Evolutionary conservation across 2,797 vertebrate species (phyloP).

Genomic region (Tapera naevia): DNA sequence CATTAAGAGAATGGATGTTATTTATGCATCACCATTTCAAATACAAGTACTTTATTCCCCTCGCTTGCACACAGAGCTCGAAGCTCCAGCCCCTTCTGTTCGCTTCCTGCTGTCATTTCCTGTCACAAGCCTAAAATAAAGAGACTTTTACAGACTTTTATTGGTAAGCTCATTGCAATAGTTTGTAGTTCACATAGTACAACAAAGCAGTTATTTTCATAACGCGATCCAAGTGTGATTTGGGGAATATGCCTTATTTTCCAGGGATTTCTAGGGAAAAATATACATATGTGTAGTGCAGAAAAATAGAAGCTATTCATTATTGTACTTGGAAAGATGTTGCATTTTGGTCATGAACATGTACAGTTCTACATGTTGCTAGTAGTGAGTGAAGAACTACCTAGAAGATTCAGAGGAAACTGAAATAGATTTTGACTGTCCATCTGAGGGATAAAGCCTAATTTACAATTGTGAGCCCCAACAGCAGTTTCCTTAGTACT

Average conservation of each 20-base stretch:
- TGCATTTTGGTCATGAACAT: not conserved
- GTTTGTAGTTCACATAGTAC: not conserved
- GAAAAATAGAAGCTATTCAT: not conserved
- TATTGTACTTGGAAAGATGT: not conserved
- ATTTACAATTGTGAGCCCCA: not conserved
- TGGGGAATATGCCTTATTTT: not conserved
- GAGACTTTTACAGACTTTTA: not conserved
- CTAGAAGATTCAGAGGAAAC: not conserved
- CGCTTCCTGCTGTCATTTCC: constrained; percentile 69
- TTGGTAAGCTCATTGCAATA: not conserved
- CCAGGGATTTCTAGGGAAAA: not conserved
- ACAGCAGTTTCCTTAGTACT: not conserved
- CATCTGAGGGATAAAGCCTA: not conserved
- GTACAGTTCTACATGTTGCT: accelerated
- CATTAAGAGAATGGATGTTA: not conserved
- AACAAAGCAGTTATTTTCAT: not conserved
- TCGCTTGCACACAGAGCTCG: not conserved
- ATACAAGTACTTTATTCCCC: not conserved
- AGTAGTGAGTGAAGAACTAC: not conserved
- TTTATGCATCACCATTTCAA: not conserved
- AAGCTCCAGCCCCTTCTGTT: constrained; percentile 28
- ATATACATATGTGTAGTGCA: accelerated
- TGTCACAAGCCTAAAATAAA: not conserved
- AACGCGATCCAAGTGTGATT: not conserved
- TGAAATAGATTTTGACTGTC: not conserved